These are phyloP conservation scores for Rhinopomastus cyanomelas DNA, from an alignment of 2,113 vertebrate species.

Conservation along the genomic window DNA sequence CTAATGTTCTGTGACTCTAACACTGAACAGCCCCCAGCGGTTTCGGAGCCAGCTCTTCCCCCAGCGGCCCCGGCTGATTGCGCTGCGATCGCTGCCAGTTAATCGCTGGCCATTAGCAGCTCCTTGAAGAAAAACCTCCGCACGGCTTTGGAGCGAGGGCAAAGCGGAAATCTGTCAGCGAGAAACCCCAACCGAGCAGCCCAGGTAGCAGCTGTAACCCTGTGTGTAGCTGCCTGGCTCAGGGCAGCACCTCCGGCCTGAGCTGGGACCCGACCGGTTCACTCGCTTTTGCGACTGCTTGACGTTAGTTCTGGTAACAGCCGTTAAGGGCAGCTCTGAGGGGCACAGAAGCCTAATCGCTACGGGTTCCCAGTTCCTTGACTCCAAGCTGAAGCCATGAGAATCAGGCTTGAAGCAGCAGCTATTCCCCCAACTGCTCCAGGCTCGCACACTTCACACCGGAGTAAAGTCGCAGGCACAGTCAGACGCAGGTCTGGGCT, in stretches of 20 bases:
- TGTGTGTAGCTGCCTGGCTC: not conserved
- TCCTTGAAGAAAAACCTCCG: not conserved
- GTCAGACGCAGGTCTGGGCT: not conserved
- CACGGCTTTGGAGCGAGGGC: not conserved
- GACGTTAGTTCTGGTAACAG: not conserved
- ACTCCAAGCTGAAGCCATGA: not conserved
- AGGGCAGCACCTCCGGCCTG: not conserved
- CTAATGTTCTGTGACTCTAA: too few species aligned
- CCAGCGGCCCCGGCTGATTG: not conserved
- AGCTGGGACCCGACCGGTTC: not conserved
- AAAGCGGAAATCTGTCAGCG: not conserved
- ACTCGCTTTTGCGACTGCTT: not conserved
- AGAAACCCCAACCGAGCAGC: not conserved
- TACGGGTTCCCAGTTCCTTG: not conserved
- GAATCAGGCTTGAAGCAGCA: not conserved
- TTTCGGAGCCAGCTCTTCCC: not conserved
- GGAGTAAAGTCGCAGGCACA: not conserved
- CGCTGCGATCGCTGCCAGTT: not conserved
- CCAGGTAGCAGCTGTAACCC: not conserved
- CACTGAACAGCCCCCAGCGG: constrained; percentile 15
- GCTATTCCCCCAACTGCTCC: not conserved
- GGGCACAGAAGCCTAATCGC: not conserved
- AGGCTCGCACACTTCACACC: not conserved
- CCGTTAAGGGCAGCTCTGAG: not conserved
- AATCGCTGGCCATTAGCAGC: not conserved